phyloP scores from a whole-genome alignment of 2,888 invertebrate genomes.

The Megaustenia siamemsis region DNA sequence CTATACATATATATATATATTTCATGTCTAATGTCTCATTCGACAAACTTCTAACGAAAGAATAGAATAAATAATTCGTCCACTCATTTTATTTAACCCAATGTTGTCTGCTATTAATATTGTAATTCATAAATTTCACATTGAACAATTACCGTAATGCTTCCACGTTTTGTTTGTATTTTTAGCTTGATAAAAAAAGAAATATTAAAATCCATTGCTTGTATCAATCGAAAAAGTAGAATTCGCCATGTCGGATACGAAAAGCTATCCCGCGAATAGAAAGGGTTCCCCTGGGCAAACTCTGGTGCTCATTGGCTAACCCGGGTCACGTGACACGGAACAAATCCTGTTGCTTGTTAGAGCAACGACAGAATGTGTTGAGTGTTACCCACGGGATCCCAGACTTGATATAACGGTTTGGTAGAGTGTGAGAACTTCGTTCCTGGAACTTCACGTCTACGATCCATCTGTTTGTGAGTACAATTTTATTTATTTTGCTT shows the following conservation, averaged over 20 bases:
- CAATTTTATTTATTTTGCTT: not conserved
- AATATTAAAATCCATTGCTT: too few relatives aligned
- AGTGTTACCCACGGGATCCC: conserved; percentile 13
- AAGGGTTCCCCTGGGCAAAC: conserved; percentile 27
- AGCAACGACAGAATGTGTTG: not conserved
- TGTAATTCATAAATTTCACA: too few relatives aligned
- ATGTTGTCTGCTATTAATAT: too few relatives aligned
- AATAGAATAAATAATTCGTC: too few relatives aligned
- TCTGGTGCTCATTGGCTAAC: not conserved
- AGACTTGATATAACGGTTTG: not conserved
- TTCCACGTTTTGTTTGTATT: too few relatives aligned
- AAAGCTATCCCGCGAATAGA: not conserved
- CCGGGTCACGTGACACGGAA: not conserved
- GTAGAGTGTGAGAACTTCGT: not conserved
- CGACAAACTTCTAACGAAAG: too few relatives aligned
- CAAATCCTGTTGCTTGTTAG: not conserved
- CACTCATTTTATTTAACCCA: too few relatives aligned
- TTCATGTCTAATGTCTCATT: too few relatives aligned
- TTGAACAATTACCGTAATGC: too few relatives aligned
- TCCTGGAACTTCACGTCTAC: not conserved
- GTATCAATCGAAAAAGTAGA: not conserved
- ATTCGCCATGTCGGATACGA: not conserved
- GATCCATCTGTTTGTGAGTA: not conserved
- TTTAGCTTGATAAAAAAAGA: too few relatives aligned
- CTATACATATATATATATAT: too few relatives aligned